Evolutionary conservation across 2,797 vertebrate species (phyloP).

Genomic region (Clarias platycephalus): DNA sequence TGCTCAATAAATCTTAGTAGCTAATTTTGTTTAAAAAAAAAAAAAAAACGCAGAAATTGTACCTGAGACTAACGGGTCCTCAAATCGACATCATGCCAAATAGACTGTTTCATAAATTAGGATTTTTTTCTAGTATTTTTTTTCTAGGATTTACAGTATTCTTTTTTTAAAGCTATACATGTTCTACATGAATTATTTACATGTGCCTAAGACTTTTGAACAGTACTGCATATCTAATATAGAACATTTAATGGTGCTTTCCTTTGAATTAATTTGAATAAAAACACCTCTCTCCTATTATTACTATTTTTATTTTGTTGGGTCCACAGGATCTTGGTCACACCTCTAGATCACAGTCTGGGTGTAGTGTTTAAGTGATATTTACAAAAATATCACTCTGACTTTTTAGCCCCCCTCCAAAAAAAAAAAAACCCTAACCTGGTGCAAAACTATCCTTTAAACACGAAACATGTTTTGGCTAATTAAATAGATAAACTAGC

Average conservation of each 20-base stretch:
- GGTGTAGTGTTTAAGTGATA: background rate
- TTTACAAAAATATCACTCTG: background rate
- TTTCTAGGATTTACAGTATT: too few relatives aligned
- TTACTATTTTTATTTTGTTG: background rate
- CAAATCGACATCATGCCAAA: too few relatives aligned
- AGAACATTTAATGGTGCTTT: background rate
- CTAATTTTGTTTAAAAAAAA: too few relatives aligned
- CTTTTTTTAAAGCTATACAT: too few relatives aligned
- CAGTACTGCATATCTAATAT: background rate
- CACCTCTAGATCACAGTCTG: background rate
- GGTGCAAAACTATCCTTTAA: background rate
- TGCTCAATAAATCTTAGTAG: too few relatives aligned
- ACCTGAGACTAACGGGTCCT: too few relatives aligned
- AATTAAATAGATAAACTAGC: background rate
- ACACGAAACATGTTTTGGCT: background rate
- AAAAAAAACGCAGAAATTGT: too few relatives aligned
- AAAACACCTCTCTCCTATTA: background rate
- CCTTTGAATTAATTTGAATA: background rate
- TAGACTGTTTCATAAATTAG: too few relatives aligned
- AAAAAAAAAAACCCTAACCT: background rate
- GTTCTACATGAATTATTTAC: too few relatives aligned
- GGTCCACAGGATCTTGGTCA: background rate
- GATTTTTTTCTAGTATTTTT: too few relatives aligned
- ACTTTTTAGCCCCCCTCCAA: background rate
- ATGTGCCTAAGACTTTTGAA: too few relatives aligned